Percentiles rank a stretch among this genome's conserved stretches.
Conservation (phyloP, 2,113 vertebrate species). For the Sula dactylatra region DNA sequence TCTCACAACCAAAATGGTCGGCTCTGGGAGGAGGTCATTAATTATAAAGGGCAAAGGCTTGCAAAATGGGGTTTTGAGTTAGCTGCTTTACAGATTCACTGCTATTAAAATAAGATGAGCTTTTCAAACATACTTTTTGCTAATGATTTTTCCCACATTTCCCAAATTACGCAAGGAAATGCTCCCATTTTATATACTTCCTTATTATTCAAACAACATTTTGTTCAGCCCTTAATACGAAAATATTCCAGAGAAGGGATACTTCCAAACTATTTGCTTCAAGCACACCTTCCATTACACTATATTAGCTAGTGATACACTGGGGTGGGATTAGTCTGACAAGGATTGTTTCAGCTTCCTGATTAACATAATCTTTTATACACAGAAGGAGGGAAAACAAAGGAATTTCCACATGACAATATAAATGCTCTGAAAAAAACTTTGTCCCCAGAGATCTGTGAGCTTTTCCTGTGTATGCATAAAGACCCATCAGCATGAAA, state of each 20-base stretch:
- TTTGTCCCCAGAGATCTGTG: not conserved
- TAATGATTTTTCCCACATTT: not conserved
- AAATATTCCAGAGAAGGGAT: not conserved
- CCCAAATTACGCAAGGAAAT: not conserved
- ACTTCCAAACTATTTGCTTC: constrained; percentile 24
- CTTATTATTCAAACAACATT: not conserved
- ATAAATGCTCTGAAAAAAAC: not conserved
- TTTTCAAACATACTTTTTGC: not conserved
- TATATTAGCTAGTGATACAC: not conserved
- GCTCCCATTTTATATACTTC: not conserved
- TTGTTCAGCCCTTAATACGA: not conserved
- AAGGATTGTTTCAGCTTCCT: not conserved
- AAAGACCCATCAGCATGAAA: not conserved
- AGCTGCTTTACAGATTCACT: not conserved
- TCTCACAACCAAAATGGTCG: not conserved
- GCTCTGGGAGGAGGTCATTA: not conserved
- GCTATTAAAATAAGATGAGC: not conserved
- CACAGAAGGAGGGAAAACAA: constrained; percentile 17
- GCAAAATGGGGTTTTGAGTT: not conserved
- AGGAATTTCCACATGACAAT: constrained; percentile 20
- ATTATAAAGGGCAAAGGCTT: not conserved
- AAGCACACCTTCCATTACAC: not conserved
- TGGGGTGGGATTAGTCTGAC: constrained; percentile 12
- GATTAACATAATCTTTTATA: constrained; percentile 28
- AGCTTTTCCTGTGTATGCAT: not conserved